Evolutionary conservation across 2,797 vertebrate species (phyloP), one percentile per base, ranked within the genome.

Genomic region (Helostoma temminkii): DNA sequence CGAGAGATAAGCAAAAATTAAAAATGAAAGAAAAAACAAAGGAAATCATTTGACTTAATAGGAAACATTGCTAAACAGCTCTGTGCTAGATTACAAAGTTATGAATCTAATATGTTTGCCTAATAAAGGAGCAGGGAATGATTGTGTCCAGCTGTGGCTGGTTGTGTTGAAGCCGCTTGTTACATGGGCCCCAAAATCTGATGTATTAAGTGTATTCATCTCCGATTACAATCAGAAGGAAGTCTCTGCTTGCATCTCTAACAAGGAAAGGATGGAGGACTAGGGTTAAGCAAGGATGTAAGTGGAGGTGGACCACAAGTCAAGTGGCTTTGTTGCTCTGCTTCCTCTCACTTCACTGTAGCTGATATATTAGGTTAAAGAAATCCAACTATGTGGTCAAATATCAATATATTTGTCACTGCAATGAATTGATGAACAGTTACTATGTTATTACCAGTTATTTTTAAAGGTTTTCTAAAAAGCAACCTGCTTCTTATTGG

Each of bases 171-270:
- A n/a, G 56, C 36, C 10, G 26, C 18, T 57, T 56, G 47, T 56
- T 69, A 62, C 41, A 46, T 18, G 4, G 67, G 11, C 28, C 36
- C 82, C 79, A 74, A 83, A 65, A 90, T 90, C 83, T 80, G 78
- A 91, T 84, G 70, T 46, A 50, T 65, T 77, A 76, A 58, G 53
- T 78, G 63, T 34, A 80, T 87, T 74, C 71, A 71, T 80, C 72
- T 41, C 56, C 2, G 89, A 93, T 90, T 49, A 61, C 59, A 76
- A 90, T 90, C 83, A 37, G 32, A 49, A 88, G 88, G 85, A 91
- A 88, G 87, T 84, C 72, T 85, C 67, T 53, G 72, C 81, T 89
- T 86, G 59, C 54, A 79, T 79, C 64, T 53, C 60, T 73, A 87
- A 92, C 72, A 43, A 88, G 74, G 83, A 78, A 43, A 80, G 66